Evolutionary conservation across 2,888 invertebrate species (phyloP), one percentile per base, ranked within the genome.

Genomic region (Eristalinus aeneus): DNA sequence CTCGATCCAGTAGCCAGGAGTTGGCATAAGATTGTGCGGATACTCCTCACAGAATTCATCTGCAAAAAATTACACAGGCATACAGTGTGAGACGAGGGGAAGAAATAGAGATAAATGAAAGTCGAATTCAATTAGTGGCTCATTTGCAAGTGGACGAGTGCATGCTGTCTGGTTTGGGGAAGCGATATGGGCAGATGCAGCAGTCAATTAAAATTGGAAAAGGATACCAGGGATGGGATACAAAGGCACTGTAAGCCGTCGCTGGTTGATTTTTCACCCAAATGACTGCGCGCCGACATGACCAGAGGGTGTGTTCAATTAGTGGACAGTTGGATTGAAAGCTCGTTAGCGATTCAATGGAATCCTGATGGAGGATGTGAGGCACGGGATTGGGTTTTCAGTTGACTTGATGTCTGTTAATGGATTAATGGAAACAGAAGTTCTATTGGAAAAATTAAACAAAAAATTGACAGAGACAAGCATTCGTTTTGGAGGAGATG

Each of bases 1-100:
- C 93, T 98, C 98, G 92, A 98, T 96, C 98, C 98, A 98, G 93
- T 98, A 98, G 75, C 98, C 98, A 0, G 98, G 97, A 0, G 97
- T 97, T 1, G 97, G 97, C 90, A 97, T 96, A 91, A 98, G 94
- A 92, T 95, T 97, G 93, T 98, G 98, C 0, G 98, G 98, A 93
- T 96, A 98, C 92, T 97, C 97, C 91, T 97, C 96, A 93, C 98
- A 98, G 92, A 97, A 97, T 93, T 97, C 97, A 94, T 98, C 97
- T 97, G 94, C 1, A 92, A 93, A 77, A 90, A 89, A 69, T 27
- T 27, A 27, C 27, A 27, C 27, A 27, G 27, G 5, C 27, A 27
- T 3, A 3, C 2, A 27, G 5, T 27, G 27, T 27, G 27, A 27
- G 27, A 27, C n/a, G 27, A 27, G 5, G 2, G 27, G n/a, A 0